A percentile compares a stretch with the other conserved stretches of the same genome.
Evolutionary conservation across 2,888 invertebrate species (phyloP).

Genomic region (Melipona beecheii): DNA sequence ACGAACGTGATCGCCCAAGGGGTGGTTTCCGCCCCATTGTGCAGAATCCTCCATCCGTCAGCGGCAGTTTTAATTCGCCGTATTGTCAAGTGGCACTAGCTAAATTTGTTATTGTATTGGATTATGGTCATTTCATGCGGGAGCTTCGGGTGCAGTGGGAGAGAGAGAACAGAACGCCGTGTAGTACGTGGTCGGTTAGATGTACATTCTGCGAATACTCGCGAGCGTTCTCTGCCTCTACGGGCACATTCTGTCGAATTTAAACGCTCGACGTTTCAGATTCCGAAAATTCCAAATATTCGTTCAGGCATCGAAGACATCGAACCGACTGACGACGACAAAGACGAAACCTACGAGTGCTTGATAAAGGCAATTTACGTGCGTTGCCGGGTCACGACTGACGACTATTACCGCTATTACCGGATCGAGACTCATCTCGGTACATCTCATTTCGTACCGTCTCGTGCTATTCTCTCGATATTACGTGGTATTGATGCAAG

Average conservation of each 20-base stretch:
- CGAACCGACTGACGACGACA: slow-evolving; percentile 61
- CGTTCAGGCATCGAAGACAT: slow-evolving; percentile 55
- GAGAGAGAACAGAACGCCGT: neutral
- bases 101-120: slow-evolving; percentile 82
- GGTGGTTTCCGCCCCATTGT: slow-evolving; percentile 74
- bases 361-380: slow-evolving; percentile 77
- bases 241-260: neutral
- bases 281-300: slow-evolving; percentile 11
- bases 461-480: slow-evolving; percentile 72
- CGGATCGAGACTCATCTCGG: slow-evolving; percentile 72
- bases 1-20: slow-evolving; percentile 49
- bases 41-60: slow-evolving; percentile 62
- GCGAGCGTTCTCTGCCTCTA: neutral
- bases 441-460: slow-evolving; percentile 53
- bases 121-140: slow-evolving; percentile 69
- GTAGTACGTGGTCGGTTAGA: neutral
- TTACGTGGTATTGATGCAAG: slow-evolving; percentile 68
- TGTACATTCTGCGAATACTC: neutral
- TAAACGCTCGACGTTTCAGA: neutral
- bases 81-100: slow-evolving; percentile 81
- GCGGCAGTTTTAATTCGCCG: slow-evolving; percentile 76
- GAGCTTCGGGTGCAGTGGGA: neutral
- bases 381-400: slow-evolving; percentile 79
- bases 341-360: slow-evolving; percentile 70
- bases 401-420: slow-evolving; percentile 78